These are phyloP conservation scores for Daboia siamensis DNA, from an alignment of 2,113 vertebrate genomes.

Conservation along the genomic window DNA sequence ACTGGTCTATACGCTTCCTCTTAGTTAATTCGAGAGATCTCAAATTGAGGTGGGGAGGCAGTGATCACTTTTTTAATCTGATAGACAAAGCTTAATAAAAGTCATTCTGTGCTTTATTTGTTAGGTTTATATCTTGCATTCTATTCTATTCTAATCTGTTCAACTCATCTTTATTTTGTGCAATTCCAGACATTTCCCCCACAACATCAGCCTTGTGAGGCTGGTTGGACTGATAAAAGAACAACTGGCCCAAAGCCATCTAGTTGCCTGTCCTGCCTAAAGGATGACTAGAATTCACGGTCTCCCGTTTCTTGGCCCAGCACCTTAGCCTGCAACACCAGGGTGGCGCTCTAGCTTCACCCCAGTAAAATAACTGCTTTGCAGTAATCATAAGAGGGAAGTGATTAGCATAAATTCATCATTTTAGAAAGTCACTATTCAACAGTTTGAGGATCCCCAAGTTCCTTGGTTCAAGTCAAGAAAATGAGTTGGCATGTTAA, in stretches of 20 bases:
- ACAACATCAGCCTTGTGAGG: not conserved
- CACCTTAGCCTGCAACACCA: not conserved
- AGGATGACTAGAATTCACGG: not conserved
- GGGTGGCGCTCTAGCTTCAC: not conserved
- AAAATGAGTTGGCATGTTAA: constrained; percentile 52
- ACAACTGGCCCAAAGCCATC: not conserved
- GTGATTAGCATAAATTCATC: not conserved
- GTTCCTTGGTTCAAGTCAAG: fast-evolving
- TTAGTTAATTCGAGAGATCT: not conserved
- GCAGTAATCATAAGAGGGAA: not conserved
- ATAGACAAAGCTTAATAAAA: not conserved
- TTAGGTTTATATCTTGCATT: not conserved
- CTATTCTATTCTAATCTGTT: not conserved
- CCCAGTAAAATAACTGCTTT: not conserved
- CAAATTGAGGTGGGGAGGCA: not conserved
- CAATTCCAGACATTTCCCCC: not conserved
- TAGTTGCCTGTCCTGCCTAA: not conserved
- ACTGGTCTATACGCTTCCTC: fast-evolving
- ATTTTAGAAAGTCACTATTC: not conserved
- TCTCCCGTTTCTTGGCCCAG: not conserved
- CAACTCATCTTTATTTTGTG: not conserved
- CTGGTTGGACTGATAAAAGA: not conserved
- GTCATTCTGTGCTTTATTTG: not conserved
- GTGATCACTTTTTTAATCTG: not conserved
- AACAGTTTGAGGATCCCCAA: not conserved